phyloP scores from a whole-genome alignment of 2,797 vertebrate species.

The Siniperca obscura region DNA sequence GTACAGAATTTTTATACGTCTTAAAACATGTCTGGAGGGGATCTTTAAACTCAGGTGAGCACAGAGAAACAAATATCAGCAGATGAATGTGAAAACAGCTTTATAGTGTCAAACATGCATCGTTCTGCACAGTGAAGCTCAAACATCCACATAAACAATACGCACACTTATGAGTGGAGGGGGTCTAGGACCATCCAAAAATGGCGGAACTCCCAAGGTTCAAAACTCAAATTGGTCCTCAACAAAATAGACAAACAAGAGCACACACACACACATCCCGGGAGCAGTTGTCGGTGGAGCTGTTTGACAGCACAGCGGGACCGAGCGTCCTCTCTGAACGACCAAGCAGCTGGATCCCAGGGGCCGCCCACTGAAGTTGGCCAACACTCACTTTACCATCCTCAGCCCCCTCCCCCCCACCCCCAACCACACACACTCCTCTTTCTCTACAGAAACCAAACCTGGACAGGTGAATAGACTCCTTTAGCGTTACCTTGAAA shows the following conservation, averaged over 20 bases:
- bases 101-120: neutral
- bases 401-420: neutral
- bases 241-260: slow-evolving; percentile 30
- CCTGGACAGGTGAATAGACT: slow-evolving; percentile 52
- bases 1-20: neutral
- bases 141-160: neutral
- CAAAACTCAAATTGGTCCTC: slow-evolving; percentile 23
- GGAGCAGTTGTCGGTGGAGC: slow-evolving; percentile 45
- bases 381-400: slow-evolving; percentile 5
- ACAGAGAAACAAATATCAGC: neutral
- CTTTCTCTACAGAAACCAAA: slow-evolving; percentile 52
- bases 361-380: slow-evolving; percentile 27
- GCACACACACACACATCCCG: slow-evolving; percentile 18
- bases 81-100: neutral
- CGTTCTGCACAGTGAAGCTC: slow-evolving; percentile 7
- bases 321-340: slow-evolving; percentile 26
- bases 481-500: slow-evolving; percentile 19
- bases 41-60: neutral
- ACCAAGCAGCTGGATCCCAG: slow-evolving; percentile 52
- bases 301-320: slow-evolving; percentile 34
- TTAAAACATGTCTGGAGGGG: neutral
- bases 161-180: neutral
- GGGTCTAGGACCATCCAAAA: neutral
- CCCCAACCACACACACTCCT: neutral
- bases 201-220: neutral